phyloP scores from a whole-genome alignment of 2,888 invertebrate species.

The Beris morrisii region DNA sequence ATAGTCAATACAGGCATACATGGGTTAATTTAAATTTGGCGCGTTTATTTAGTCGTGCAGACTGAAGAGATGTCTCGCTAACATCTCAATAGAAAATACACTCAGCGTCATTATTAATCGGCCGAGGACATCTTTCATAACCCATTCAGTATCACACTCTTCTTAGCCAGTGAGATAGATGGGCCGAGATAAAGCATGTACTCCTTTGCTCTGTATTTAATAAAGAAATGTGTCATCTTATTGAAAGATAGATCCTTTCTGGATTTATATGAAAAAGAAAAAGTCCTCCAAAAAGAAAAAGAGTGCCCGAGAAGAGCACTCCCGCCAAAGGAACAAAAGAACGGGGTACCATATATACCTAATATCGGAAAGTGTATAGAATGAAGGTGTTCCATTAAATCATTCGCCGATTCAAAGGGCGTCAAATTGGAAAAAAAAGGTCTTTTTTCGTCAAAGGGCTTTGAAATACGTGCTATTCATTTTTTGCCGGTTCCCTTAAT shows the following conservation, averaged over 20 bases:
- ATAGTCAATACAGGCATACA: too few relatives aligned
- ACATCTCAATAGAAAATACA: background rate
- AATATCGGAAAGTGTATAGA: background rate
- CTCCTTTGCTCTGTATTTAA: background rate
- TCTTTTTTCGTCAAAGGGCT: background rate
- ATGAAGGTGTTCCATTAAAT: conserved; percentile 14
- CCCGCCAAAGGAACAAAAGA: background rate
- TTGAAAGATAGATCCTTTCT: conserved; percentile 13
- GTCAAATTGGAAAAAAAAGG: background rate
- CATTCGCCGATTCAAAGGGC: conserved; percentile 14
- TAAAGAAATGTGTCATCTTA: conserved; percentile 29
- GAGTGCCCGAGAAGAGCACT: too few relatives aligned
- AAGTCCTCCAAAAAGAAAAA: too few relatives aligned
- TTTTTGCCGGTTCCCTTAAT: background rate
- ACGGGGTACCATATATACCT: background rate
- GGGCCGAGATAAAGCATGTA: background rate
- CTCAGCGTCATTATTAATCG: background rate
- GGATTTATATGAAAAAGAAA: too few relatives aligned
- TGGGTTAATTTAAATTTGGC: too few relatives aligned
- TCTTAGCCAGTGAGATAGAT: too few relatives aligned
- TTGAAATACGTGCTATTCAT: conserved; percentile 8
- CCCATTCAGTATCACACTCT: background rate
- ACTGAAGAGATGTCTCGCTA: background rate
- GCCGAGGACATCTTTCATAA: too few relatives aligned
- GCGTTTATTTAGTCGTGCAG: background rate